Evolutionary conservation across 2,888 invertebrate genomes (phyloP).

Genomic region (Busseola fusca): DNA sequence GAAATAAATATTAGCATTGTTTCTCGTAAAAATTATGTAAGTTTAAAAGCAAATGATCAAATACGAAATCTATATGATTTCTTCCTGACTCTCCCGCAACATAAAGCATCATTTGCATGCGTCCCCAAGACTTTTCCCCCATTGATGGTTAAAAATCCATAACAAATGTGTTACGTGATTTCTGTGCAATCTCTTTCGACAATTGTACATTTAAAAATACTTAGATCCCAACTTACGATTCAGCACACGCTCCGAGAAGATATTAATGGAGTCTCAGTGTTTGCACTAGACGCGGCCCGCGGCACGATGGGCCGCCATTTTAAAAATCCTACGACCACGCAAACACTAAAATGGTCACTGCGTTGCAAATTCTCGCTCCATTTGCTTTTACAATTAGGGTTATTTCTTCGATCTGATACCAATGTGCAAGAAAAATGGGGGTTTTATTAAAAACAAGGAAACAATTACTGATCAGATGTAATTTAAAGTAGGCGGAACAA

Average conservation of each 20-base stretch:
- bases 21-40: not conserved
- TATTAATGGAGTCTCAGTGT: conserved; percentile 72
- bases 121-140: conserved; percentile 10
- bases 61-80: not conserved
- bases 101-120: conserved; percentile 7
- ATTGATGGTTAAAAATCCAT: conserved; percentile 47
- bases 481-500: conserved; percentile 11
- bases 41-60: not conserved
- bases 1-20: too few relatives aligned
- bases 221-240: conserved; percentile 70
- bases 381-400: conserved; percentile 40
- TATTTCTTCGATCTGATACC: not conserved
- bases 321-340: conserved; percentile 47
- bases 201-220: conserved; percentile 65
- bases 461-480: not conserved
- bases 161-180: conserved; percentile 58
- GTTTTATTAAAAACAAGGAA: conserved; percentile 6
- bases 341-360: conserved; percentile 42
- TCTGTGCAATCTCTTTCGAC: conserved; percentile 55
- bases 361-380: conserved; percentile 23
- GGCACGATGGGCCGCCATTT: conserved; percentile 58
- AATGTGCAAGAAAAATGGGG: conserved; percentile 3
- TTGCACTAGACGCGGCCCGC: conserved; percentile 62
- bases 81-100: not conserved
- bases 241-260: conserved; percentile 68